Evolutionary conservation across 2,797 vertebrate genomes (phyloP).

Genomic region (Lagocephalus sceleratus): DNA sequence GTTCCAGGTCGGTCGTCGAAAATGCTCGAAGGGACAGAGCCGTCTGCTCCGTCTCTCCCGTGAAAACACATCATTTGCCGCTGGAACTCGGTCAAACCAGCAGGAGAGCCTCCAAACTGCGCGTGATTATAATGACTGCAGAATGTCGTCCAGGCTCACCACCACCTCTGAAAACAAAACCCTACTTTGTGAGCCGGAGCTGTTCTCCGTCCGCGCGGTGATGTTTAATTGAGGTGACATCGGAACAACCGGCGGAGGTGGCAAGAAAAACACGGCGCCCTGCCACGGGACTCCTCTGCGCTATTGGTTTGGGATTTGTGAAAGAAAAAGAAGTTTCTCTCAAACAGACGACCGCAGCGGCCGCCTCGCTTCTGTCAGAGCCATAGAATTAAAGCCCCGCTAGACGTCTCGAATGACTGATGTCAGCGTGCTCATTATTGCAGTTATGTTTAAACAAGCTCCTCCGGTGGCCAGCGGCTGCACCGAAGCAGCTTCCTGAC

Average conservation of each 20-base stretch:
- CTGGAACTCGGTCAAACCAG: slow-evolving; percentile 49
- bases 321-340: slow-evolving; percentile 51
- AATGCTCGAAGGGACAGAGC: slow-evolving; percentile 4
- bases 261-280: slow-evolving; percentile 55
- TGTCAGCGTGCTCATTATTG: slow-evolving; percentile 68
- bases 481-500: slow-evolving; percentile 46
- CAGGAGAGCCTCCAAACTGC: slow-evolving; percentile 38
- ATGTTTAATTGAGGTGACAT: slow-evolving; percentile 59
- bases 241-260: slow-evolving; percentile 50
- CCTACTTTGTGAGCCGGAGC: slow-evolving; percentile 36
- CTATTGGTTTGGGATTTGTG: slow-evolving; percentile 54
- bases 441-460: slow-evolving; percentile 67
- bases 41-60: slow-evolving; percentile 9
- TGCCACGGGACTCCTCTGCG: slow-evolving; percentile 38
- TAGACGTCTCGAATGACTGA: slow-evolving; percentile 67
- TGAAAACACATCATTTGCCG: slow-evolving; percentile 34
- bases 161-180: slow-evolving; percentile 47
- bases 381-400: slow-evolving; percentile 49
- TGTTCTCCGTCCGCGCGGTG: slow-evolving; percentile 45
- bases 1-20: background rate
- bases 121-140: slow-evolving; percentile 9
- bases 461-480: slow-evolving; percentile 49
- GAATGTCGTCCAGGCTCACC: slow-evolving; percentile 41
- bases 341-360: slow-evolving; percentile 51
- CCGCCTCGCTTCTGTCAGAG: slow-evolving; percentile 41